Base-by-base conservation (phyloP, 2,888 invertebrate genomes). In the Drosophila kokeensis region DNA sequence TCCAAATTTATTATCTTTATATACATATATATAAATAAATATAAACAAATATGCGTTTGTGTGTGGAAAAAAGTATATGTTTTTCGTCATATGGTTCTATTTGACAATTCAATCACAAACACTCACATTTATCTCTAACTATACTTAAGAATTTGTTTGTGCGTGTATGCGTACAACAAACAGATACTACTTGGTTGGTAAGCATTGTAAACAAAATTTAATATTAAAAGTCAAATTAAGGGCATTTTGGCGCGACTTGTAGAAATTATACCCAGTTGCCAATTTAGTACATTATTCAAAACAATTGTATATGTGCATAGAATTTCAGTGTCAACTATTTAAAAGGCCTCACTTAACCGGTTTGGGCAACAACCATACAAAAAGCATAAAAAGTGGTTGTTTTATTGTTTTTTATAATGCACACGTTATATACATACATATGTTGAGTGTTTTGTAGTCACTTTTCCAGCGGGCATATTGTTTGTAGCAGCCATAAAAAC, bases 141-240 rank as follows among this genome's bases (percentile, higher is more conserved):
- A 52, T 42, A 54, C 55, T 36, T 54, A 48, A 27, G 30, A 32
- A 53, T 52, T 40, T 45, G 54, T 42, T 30, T 53, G 24, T 29
- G 18, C 48, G n/a, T 40, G 24, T 42, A 15, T 69, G 27, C 13
- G 27, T 38, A 38, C 48, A 81, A 70, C 61, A 59, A 53, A 72
- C 50, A 87, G 71, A 75, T 78, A 79, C 52, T 65, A 49, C 30
- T 30, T 48, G 18, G 61, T 38, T 34, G 42, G 55, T 45, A 58
- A 66, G 66, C 64, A 76, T 49, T 62, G 49, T 64, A 65, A 71
- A 63, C 42, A 53, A 45, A 50, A 68, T 68, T 64, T 69, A 69
- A 66, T 75, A 72, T 70, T 74, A 74, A 79, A 85, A 70, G 85
- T 85, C 85, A 85, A 88, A 83, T 84, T 83, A 89, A 85, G 85